These are phyloP conservation scores for Hedya salicella DNA, from an alignment of 2,888 invertebrate species.

Conservation along the genomic window DNA sequence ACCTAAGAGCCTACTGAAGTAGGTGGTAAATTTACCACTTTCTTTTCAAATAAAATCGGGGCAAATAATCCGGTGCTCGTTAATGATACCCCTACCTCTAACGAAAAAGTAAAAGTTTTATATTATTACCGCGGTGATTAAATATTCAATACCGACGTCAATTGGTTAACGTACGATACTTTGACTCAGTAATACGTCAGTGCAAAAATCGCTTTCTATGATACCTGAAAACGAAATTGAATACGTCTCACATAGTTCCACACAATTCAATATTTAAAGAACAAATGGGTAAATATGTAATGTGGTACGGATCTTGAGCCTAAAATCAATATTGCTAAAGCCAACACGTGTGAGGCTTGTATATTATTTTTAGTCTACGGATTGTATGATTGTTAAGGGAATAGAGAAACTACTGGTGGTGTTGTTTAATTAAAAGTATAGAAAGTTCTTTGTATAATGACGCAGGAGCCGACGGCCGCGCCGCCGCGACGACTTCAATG, in stretches of 20 bases:
- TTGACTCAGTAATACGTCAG: slow-evolving; percentile 46
- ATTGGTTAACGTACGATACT: slow-evolving; percentile 14
- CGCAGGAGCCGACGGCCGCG: slow-evolving; percentile 12
- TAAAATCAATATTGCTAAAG: slow-evolving; percentile 65
- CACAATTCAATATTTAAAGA: slow-evolving; percentile 65
- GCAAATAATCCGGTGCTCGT: slow-evolving; percentile 25
- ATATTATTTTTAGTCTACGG: slow-evolving; percentile 44
- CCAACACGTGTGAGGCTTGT: slow-evolving; percentile 51
- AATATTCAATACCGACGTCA: slow-evolving; percentile 29
- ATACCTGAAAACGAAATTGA: slow-evolving; percentile 66
- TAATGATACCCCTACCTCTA: slow-evolving; percentile 34
- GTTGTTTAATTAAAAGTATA: slow-evolving; percentile 34
- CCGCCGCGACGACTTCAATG: slow-evolving; percentile 53
- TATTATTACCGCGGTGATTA: slow-evolving; percentile 20
- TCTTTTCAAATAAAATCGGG: slow-evolving; percentile 37
- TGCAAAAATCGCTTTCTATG: slow-evolving; percentile 60
- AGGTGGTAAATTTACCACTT: slow-evolving; percentile 30
- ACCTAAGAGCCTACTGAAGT: slow-evolving; percentile 39
- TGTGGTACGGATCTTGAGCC: slow-evolving; percentile 55
- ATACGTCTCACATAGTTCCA: slow-evolving; percentile 60
- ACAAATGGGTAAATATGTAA: slow-evolving; percentile 70
- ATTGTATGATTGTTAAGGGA: slow-evolving; percentile 15
- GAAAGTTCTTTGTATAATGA: slow-evolving; percentile 31
- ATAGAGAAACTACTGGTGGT: slow-evolving; percentile 13
- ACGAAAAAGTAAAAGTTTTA: slow-evolving; percentile 42